phyloP scores from a whole-genome alignment of 2,797 vertebrate genomes.

The Smutsia temminckii region DNA sequence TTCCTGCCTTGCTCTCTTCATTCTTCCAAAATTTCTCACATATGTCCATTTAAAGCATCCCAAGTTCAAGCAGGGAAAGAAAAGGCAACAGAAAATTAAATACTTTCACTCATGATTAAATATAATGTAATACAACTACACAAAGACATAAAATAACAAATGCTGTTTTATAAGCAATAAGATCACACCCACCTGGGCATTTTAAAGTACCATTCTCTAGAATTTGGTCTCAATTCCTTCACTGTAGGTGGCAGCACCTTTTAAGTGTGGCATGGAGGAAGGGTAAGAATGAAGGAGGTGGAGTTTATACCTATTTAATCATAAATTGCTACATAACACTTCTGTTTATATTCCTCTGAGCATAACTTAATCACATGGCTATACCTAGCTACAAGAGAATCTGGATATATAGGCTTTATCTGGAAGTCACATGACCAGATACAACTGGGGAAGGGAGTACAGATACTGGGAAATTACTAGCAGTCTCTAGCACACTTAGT shows the following conservation, averaged over 20 bases:
- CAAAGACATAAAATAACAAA: background rate
- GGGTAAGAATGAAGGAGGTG: background rate
- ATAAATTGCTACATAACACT: background rate
- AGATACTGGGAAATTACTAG: background rate
- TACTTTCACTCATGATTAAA: background rate
- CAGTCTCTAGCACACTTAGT: background rate
- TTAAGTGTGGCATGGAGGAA: background rate
- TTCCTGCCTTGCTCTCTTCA: background rate
- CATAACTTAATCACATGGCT: background rate
- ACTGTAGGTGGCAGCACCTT: background rate
- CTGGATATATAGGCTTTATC: background rate
- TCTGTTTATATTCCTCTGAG: background rate
- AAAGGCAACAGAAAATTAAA: background rate
- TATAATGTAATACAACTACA: background rate
- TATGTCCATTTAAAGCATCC: background rate
- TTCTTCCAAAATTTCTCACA: background rate
- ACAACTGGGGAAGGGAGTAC: background rate
- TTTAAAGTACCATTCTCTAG: background rate
- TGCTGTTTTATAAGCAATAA: background rate
- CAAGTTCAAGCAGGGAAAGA: background rate
- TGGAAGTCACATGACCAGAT: background rate
- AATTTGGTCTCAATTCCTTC: background rate
- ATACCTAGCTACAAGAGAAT: background rate
- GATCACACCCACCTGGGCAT: background rate
- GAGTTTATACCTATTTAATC: background rate